A percentile compares a stretch with the other conserved stretches of the same genome.
These are phyloP conservation scores for Machimus atricapillus DNA, from an alignment of 2,888 invertebrate genomes.

Conservation along the genomic window DNA sequence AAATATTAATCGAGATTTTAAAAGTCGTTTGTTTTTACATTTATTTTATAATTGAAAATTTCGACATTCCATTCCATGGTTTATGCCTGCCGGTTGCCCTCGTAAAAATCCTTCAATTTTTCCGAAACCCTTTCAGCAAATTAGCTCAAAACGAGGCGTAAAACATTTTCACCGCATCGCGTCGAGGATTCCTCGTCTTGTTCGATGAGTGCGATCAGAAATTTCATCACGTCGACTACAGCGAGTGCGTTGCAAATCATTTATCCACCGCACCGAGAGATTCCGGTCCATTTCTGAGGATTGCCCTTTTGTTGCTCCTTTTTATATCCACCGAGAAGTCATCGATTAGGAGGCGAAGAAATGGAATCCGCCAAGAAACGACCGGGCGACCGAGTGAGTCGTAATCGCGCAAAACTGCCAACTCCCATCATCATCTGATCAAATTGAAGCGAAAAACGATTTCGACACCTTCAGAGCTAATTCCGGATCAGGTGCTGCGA, in stretches of 20 bases:
- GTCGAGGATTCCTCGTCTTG: not conserved
- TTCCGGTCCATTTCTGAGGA: constrained; percentile 36
- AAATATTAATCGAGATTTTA: too few species aligned
- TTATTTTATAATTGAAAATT: not conserved
- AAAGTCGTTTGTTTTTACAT: not conserved
- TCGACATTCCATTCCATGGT: not conserved
- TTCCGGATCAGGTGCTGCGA: not conserved
- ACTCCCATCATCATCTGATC: constrained; percentile 39
- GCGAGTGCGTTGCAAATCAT: constrained; percentile 45
- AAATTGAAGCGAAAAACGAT: constrained; percentile 39
- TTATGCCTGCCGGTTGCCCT: not conserved
- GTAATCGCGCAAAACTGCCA: constrained; percentile 33
- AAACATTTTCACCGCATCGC: not conserved
- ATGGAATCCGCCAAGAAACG: constrained; percentile 25
- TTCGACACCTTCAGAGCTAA: constrained; percentile 34
- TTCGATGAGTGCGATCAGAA: not conserved
- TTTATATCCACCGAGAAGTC: constrained; percentile 45
- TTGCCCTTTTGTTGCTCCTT: constrained; percentile 39
- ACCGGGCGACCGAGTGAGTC: constrained; percentile 21
- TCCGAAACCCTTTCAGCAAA: not conserved
- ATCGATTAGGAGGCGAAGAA: constrained; percentile 45
- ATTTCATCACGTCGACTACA: constrained; percentile 45
- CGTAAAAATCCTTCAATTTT: not conserved
- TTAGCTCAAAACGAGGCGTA: constrained; percentile 22
- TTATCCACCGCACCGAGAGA: constrained; percentile 25